A percentile compares a stretch with the other conserved stretches of the same genome.
phyloP scores from a whole-genome alignment of 1,140 invertebrate species.

The Macrotrachela quadricornifera region DNA sequence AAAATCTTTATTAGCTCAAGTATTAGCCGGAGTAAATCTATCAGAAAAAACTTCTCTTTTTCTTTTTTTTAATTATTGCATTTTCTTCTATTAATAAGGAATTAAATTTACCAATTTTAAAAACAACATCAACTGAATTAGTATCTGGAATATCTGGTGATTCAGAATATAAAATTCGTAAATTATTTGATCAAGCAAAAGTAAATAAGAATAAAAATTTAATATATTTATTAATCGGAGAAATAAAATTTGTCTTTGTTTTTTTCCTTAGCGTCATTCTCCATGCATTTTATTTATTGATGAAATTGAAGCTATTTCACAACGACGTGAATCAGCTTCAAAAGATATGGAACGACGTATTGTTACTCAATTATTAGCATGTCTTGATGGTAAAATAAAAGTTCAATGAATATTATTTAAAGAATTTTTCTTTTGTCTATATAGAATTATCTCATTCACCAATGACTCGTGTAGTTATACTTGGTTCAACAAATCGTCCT shows the following conservation, averaged over 20 bases:
- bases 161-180: not conserved
- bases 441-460: not conserved
- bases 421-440: not conserved
- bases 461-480: slow-evolving; percentile 40
- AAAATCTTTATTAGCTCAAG: slow-evolving; percentile 39
- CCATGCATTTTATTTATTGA: slow-evolving; percentile 79
- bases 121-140: slow-evolving; percentile 67
- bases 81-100: slow-evolving; percentile 35
- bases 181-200: slow-evolving; percentile 5
- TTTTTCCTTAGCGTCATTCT: slow-evolving; percentile 24
- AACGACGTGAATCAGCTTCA: slow-evolving; percentile 50
- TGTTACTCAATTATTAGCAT: slow-evolving; percentile 67
- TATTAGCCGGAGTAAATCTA: slow-evolving; percentile 62
- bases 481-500: slow-evolving; percentile 80
- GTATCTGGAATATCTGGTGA: slow-evolving; percentile 35
- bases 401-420: not conserved
- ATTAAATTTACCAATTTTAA: slow-evolving; percentile 59
- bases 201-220: not conserved
- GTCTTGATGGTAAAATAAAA: slow-evolving; percentile 50
- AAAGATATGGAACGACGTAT: slow-evolving; percentile 84
- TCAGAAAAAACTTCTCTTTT: not conserved
- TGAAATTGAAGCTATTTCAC: slow-evolving; percentile 71
- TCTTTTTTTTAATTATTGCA: not conserved
- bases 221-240: not conserved
- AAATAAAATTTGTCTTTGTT: not conserved